Percentiles rank a stretch among this genome's conserved stretches.
phyloP scores from a whole-genome alignment of 23 tunicate genomes.

The Styela plicata region DNA sequence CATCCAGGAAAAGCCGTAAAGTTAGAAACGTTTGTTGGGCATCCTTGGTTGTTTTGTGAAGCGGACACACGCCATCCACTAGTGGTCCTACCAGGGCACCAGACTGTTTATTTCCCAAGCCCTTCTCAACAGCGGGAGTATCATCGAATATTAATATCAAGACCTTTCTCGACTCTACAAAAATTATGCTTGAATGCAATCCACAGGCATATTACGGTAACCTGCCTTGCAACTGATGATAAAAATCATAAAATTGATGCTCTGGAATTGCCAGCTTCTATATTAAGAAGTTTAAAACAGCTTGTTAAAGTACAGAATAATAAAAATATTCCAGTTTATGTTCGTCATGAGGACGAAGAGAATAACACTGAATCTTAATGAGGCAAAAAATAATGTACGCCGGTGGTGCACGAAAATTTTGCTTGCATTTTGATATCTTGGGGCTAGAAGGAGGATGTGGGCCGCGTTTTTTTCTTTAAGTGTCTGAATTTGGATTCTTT shows the following conservation, averaged over 20 bases:
- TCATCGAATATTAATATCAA: neutral
- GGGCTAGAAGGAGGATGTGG: too few relatives aligned
- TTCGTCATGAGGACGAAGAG: neutral
- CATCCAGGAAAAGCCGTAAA: slow-evolving; percentile 5
- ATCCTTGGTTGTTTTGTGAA: slow-evolving; percentile 21
- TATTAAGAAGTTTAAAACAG: neutral
- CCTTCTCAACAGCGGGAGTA: neutral
- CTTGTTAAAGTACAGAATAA: neutral
- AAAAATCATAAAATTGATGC: too few relatives aligned
- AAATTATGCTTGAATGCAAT: slow-evolving; percentile 6
- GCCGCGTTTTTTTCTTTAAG: too few relatives aligned
- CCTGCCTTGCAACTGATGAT: neutral
- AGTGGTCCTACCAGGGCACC: neutral
- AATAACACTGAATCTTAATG: too few relatives aligned
- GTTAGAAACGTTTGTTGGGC: neutral
- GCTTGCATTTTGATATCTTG: too few relatives aligned
- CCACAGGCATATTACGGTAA: neutral
- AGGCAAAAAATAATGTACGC: too few relatives aligned
- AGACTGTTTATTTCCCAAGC: slow-evolving; percentile 4
- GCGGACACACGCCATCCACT: slow-evolving; percentile 10
- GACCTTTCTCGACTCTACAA: slow-evolving; percentile 3
- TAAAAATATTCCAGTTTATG: slow-evolving; percentile 13
- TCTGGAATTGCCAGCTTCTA: slow-evolving; percentile 1
- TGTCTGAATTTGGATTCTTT: too few relatives aligned
- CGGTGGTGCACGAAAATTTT: too few relatives aligned